phyloP scores from a whole-genome alignment of 2,888 invertebrate species.

The Leucophenga montana region DNA sequence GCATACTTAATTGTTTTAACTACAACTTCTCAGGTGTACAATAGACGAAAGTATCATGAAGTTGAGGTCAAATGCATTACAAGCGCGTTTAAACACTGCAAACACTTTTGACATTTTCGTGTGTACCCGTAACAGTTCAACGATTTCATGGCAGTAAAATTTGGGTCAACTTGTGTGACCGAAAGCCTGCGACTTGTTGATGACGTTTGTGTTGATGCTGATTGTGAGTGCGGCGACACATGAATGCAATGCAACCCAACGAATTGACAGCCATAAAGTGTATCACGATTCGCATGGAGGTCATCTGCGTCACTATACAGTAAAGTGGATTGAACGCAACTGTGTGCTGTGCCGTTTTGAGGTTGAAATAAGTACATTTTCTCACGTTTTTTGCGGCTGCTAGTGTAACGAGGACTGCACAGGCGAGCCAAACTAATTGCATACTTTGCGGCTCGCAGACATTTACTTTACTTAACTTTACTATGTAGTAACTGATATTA shows the following conservation, averaged over 20 bases:
- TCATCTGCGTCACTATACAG: too few relatives aligned
- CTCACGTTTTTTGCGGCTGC: too few relatives aligned
- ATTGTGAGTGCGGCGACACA: not conserved
- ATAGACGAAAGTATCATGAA: too few relatives aligned
- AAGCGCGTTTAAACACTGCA: not conserved
- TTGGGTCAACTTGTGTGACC: conserved; percentile 14
- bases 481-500: not conserved
- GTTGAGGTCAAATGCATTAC: not conserved
- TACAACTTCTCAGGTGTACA: too few relatives aligned
- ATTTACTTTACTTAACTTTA: conserved; percentile 17
- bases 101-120: not conserved
- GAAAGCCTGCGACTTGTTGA: conserved; percentile 2
- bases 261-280: too few relatives aligned
- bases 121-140: too few relatives aligned
- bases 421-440: conserved; percentile 4
- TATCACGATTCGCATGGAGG: too few relatives aligned
- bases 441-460: conserved; percentile 6
- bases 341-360: too few relatives aligned
- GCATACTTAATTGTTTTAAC: too few relatives aligned
- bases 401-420: too few relatives aligned
- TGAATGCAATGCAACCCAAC: not conserved
- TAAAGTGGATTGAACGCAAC: too few relatives aligned
- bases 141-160: not conserved
- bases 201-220: conserved; percentile 4
- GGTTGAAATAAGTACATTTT: too few relatives aligned